These are phyloP conservation scores for Atractosteus spatula DNA, from an alignment of 2,113 vertebrate species.

Conservation along the genomic window DNA sequence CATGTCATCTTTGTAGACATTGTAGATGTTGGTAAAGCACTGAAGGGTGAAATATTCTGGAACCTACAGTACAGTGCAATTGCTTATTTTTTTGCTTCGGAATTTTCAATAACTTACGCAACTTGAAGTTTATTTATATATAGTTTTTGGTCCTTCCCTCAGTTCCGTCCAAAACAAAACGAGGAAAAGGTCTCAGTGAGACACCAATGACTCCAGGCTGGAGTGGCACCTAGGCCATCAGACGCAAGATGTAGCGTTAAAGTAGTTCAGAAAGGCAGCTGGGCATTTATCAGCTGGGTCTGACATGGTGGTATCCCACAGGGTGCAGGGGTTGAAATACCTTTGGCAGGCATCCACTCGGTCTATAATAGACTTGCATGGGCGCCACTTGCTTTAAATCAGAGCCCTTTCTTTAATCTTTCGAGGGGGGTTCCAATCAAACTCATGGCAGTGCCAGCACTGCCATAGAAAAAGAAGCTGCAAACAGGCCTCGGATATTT, in stretches of 20 bases:
- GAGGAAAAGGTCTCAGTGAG: background rate
- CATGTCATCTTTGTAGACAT: too few species aligned
- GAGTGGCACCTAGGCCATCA: slow-evolving; percentile 1
- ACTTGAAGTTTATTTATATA: background rate
- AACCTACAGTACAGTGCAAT: too few species aligned
- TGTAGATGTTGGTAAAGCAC: too few species aligned
- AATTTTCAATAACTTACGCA: too few species aligned
- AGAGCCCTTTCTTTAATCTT: slow-evolving; percentile 12
- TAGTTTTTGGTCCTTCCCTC: background rate
- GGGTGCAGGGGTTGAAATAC: slow-evolving; percentile 25
- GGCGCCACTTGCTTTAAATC: slow-evolving; percentile 22
- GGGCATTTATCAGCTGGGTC: slow-evolving; percentile 22
- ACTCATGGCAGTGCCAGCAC: slow-evolving; percentile 9
- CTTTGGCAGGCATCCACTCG: slow-evolving; percentile 20
- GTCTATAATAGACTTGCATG: slow-evolving; percentile 26
- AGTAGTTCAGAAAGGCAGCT: slow-evolving; percentile 24
- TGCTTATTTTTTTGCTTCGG: too few species aligned
- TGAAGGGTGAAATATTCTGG: too few species aligned
- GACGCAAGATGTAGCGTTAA: background rate
- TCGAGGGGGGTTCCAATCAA: slow-evolving; percentile 12
- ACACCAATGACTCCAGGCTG: background rate
- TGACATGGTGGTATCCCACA: slow-evolving; percentile 17
- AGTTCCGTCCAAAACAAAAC: background rate
- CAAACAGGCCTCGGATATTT: slow-evolving; percentile 4
- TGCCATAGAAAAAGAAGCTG: slow-evolving; percentile 10